Evolutionary conservation across 2,888 invertebrate genomes (phyloP), one percentile per base, ranked within the genome.

Genomic region (Saturnia japonica): DNA sequence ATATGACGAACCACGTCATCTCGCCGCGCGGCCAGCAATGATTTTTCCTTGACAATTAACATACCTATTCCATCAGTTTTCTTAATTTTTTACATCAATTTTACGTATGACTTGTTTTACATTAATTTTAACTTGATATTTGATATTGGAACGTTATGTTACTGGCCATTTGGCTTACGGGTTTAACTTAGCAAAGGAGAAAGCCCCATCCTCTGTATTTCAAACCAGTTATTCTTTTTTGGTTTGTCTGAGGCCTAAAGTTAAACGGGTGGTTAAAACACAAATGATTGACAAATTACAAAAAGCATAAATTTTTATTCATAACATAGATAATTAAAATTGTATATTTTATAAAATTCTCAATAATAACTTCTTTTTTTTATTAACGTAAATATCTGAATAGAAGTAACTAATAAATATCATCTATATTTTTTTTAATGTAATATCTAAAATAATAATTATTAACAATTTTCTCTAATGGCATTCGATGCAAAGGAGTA

Each of bases 301-400:
- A 74, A 82, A 92, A 92, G 92, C 91, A 88, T 84, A 85, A 84
- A 82, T 72, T 88, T 93, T 92, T 90, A 89, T 91, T 91, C 82
- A 83, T 91, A 93, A 93, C 92, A 88, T 92, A 60, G 57, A 22
- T 28, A 89, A 87, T 85, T 89, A 86, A 90, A 89, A 89, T 88
- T 91, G 90, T 92, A 93, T 91, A 91, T 90, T 86, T 90, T 93
- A 90, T 91, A 93, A 92, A 93, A 88, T 89, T 91, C 88, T 89
- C 88, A 91, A 91, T 90, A 91, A 91, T 91, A 89, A 88, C 87
- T 89, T 85, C 6, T 84, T 92, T 86, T 84, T 84, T 78, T 80
- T 79, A 77, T 80, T 83, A 88, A 87, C 84, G 79, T 87, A 86
- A 84, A 83, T 77, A 80, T 77, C 77, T 74, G 77, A 76, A 75